Conservation (phyloP, 2,113 vertebrate species). For the Galeopterus variegatus region DNA sequence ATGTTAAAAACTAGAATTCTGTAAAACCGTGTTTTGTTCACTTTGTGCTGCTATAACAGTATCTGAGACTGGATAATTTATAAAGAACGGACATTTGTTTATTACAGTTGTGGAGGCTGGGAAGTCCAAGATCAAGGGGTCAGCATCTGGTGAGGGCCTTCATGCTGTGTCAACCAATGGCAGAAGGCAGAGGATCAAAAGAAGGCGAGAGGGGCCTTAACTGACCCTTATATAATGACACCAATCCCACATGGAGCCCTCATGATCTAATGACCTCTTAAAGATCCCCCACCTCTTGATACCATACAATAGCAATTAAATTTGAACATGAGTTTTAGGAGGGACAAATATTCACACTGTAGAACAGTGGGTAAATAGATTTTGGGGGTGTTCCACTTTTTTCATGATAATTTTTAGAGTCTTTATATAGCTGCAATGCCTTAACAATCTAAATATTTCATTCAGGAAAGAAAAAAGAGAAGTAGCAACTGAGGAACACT, state of each 20-base stretch:
- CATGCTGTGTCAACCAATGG: background rate
- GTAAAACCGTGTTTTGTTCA: background rate
- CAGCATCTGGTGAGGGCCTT: background rate
- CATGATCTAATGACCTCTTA: background rate
- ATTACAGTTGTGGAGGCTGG: background rate
- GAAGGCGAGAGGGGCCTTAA: background rate
- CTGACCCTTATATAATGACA: background rate
- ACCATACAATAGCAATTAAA: background rate
- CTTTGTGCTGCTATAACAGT: background rate
- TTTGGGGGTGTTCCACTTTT: background rate
- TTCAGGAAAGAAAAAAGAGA: background rate
- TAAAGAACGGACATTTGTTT: background rate
- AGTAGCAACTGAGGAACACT: background rate
- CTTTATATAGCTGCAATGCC: background rate
- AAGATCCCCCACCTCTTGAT: background rate
- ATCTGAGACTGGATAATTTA: background rate
- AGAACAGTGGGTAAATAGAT: background rate
- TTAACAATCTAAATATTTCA: slow-evolving; percentile 45
- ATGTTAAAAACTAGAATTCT: slow-evolving; percentile 42
- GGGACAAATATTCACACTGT: background rate
- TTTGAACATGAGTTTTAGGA: background rate
- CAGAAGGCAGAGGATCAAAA: background rate
- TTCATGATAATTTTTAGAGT: slow-evolving; percentile 55
- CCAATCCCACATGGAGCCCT: background rate
- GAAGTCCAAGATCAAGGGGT: background rate